Base-by-base conservation (phyloP, 2,888 invertebrate genomes). In the Lomographa bimaculata region DNA sequence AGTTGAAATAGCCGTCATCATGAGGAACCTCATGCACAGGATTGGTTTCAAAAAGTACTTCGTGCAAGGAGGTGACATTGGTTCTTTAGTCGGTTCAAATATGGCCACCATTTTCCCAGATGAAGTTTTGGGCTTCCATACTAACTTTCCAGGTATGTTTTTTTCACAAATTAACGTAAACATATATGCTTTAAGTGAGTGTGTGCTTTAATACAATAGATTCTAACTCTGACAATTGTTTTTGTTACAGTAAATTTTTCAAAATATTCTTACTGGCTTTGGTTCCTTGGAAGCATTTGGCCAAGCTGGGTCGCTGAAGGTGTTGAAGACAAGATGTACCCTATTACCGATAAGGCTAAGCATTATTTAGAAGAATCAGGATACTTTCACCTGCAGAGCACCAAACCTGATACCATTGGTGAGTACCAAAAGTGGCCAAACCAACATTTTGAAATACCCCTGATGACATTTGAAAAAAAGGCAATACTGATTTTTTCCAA, bases 401-500 rank as follows among this genome's bases (percentile, higher is more conserved):
- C 95, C 0, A 96, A 95, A 67, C 96, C 96, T 5, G 96, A 96
- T 70, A 95, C 96, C 0, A 82, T 95, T 34, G 96, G 95, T 94
- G 66, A n/a, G n/a, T n/a, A n/a, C n/a, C n/a, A n/a, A n/a, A n/a
- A n/a, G n/a, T n/a, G n/a, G n/a, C n/a, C n/a, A n/a, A n/a, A n/a
- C n/a, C n/a, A n/a, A n/a, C n/a, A n/a, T n/a, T n/a, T n/a, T n/a
- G n/a, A n/a, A n/a, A n/a, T n/a, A n/a, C n/a, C n/a, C n/a, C n/a
- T n/a, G n/a, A n/a, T n/a, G n/a, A n/a, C n/a, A n/a, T n/a, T n/a
- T n/a, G n/a, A n/a, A n/a, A n/a, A n/a, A n/a, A n/a, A n/a, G n/a
- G n/a, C n/a, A n/a, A n/a, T n/a, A n/a, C n/a, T n/a, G n/a, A n/a
- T n/a, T n/a, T n/a, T n/a, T n/a, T n/a, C n/a, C n/a, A n/a, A n/a